These are phyloP conservation scores for Phenganax marumi DNA, from an alignment of 92 coral and sea anemone genomes.

Conservation along the genomic window DNA sequence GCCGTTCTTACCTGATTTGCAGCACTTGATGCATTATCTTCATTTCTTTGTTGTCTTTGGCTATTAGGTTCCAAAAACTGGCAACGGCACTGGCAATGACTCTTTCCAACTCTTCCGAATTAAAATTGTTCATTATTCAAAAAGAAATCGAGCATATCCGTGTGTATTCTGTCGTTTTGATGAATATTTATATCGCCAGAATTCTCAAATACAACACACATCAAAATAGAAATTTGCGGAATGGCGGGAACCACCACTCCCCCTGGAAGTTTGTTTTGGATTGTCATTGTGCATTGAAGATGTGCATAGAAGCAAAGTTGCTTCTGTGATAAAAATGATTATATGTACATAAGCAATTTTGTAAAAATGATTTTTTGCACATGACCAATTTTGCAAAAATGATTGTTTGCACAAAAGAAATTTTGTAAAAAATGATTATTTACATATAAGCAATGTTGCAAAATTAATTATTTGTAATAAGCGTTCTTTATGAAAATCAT, in stretches of 20 bases:
- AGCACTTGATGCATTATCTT: conserved; percentile 11
- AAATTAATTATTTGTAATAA: too few relatives aligned
- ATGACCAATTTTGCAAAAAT: too few relatives aligned
- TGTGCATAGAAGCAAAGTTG: conserved; percentile 11
- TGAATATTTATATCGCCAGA: too few relatives aligned
- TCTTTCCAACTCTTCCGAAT: too few relatives aligned
- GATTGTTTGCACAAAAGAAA: too few relatives aligned
- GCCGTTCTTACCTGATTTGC: conserved; percentile 16
- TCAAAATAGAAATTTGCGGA: neutral
- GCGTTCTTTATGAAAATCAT: neutral
- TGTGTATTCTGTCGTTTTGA: neutral
- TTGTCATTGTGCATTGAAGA: conserved; percentile 7
- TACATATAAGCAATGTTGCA: too few relatives aligned
- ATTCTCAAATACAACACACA: too few relatives aligned
- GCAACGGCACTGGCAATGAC: too few relatives aligned
- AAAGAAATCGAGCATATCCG: neutral
- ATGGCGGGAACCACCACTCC: neutral
- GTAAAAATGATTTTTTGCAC: neutral
- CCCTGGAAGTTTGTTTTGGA: conserved; percentile 23
- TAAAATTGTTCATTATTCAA: too few relatives aligned
- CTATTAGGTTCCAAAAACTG: too few relatives aligned
- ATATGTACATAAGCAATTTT: conserved; percentile 12
- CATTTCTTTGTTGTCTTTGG: neutral
- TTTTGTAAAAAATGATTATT: too few relatives aligned
- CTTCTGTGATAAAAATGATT: conserved; percentile 16